Base-by-base conservation (phyloP, 2,888 invertebrate species). In the Lasius platythorax region DNA sequence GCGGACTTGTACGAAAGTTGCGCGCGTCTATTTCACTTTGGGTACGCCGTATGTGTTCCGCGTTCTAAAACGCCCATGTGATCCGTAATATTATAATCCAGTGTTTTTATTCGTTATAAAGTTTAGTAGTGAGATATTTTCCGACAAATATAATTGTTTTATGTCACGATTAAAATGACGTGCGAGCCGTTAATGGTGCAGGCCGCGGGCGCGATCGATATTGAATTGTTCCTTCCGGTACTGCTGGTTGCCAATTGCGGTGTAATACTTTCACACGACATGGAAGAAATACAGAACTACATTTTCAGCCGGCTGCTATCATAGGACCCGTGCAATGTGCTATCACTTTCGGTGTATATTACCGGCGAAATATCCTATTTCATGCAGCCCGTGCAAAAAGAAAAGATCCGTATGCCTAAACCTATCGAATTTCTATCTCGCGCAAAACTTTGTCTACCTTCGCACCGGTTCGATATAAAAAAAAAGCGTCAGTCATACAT, bases 381-480 rank as follows among this genome's bases (percentile, higher is more conserved):
- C 79, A 18, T 46, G 50, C 46, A 8, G 56, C 37, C 23, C 37
- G n/a, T 40, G 9, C 9, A 56, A 67, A 74, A 74, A 63, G 76
- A 58, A 50, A 53, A 78, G 67, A 58, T 58, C 40, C 43, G 8
- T 23, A 46, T 23, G 58, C 18, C 46, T 46, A 40, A 28, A 37
- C 66, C 79, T 83, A 87, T 88, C 86, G 37, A 64, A 73, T 88
- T 85, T 85, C 85, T 61, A 68, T 33, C 66, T 68, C 37, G 56
- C 37, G 61, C 78, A 79, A 79, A 79, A 72, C 68, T 40, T 64
- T 50, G 50, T 73, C 73, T 67, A 40, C n/a, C 28, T 15, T 8
- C 4, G 15, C 15, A 11, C 23, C 23, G 6, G 8, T 23, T 2
- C 37, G 28, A 56, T 67, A 67, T 53, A 56, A 78, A 67, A 46